Conservation (phyloP, 2,797 vertebrate genomes). For the Crocodylus rhombifer region DNA sequence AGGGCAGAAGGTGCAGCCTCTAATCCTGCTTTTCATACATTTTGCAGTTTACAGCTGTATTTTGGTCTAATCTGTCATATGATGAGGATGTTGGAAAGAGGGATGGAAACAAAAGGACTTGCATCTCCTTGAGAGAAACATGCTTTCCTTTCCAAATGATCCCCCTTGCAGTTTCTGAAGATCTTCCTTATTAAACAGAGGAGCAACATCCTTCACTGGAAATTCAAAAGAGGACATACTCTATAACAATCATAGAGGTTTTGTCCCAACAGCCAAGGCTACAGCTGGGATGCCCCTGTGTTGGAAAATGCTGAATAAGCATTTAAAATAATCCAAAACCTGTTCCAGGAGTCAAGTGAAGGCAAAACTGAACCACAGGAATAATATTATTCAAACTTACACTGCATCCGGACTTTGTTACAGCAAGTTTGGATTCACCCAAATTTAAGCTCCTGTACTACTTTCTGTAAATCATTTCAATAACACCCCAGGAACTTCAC, state of each 20-base stretch:
- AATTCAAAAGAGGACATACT: neutral
- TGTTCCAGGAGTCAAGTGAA: neutral
- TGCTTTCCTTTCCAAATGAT: neutral
- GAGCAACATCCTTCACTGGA: rapidly evolving
- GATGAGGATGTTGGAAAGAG: neutral
- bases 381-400: neutral
- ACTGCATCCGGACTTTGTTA: neutral
- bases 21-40: constrained; percentile 25
- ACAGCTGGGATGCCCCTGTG: neutral
- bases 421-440: rapidly evolving
- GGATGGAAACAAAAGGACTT: constrained; percentile 20
- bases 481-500: neutral
- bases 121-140: neutral
- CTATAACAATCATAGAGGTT: neutral
- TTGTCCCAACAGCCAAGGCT: neutral
- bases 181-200: neutral
- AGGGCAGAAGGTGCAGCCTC: neutral
- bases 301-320: neutral
- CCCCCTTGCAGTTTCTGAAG: neutral
- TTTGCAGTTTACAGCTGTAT: rapidly evolving
- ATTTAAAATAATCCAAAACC: neutral
- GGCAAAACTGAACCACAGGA: neutral
- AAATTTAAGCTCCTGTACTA: neutral
- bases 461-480: neutral
- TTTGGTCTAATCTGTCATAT: neutral